Conservation (phyloP, 2,888 invertebrate genomes). For the Sinodicranocentrus sp. region DNA sequence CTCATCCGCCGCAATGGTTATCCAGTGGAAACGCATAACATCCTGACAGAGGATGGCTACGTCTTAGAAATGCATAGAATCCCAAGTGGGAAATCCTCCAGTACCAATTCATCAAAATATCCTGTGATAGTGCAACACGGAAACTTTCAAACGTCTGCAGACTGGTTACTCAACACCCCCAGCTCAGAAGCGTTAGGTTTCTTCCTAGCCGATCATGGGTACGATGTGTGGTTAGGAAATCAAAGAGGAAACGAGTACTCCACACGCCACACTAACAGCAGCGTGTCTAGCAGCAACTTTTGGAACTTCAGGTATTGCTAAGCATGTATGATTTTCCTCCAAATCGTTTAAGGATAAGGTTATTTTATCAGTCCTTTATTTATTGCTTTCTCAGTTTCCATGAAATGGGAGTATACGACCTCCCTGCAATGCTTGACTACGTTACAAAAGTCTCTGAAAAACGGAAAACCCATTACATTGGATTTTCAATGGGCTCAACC, state of each 20-base stretch:
- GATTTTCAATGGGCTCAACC: conserved; percentile 56
- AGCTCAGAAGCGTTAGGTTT: conserved; percentile 80
- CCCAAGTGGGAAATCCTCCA: conserved; percentile 78
- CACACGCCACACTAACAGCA: background rate
- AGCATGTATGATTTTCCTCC: no score
- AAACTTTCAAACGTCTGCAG: conserved; percentile 86
- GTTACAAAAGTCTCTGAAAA: conserved; percentile 31
- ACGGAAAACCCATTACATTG: conserved; percentile 42
- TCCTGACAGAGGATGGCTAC: conserved; percentile 80
- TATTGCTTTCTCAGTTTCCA: conserved; percentile 37
- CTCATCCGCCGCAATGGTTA: conserved; percentile 79
- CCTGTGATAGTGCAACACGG: conserved; percentile 86
- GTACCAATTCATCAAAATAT: background rate
- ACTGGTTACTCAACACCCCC: conserved; percentile 87
- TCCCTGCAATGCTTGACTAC: conserved; percentile 46
- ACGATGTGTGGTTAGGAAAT: conserved; percentile 80
- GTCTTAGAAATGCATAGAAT: conserved; percentile 80
- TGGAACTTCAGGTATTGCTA: conserved; percentile 64
- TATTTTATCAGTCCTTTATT: no score
- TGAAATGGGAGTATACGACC: conserved; percentile 58
- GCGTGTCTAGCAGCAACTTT: background rate
- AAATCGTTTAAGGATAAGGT: no score
- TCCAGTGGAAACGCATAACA: conserved; percentile 79
- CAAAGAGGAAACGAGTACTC: conserved; percentile 35
- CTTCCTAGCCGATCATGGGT: conserved; percentile 78